phyloP scores from a whole-genome alignment of 2,113 vertebrate genomes.

The Salvelinus alpinus region DNA sequence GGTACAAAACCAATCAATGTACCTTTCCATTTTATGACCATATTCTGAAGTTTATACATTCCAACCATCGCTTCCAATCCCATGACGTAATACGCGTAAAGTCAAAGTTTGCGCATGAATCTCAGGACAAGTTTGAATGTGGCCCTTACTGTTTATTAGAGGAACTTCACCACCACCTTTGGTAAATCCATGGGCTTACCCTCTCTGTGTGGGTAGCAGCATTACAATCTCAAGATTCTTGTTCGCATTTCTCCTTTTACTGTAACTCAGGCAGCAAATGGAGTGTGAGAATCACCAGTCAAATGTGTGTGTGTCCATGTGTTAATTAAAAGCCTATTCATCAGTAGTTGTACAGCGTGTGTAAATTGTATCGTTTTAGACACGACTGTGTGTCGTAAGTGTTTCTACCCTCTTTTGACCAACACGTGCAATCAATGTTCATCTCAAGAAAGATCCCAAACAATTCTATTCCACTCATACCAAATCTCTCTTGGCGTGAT shows the following conservation, averaged over 20 bases:
- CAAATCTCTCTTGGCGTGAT: conserved; percentile 27
- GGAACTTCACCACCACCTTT: not conserved
- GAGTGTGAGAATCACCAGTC: conserved; percentile 58
- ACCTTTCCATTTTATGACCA: not conserved
- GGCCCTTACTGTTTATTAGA: not conserved
- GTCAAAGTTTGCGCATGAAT: too few relatives aligned
- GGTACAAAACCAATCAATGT: conserved; percentile 63
- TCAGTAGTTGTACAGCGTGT: conserved; percentile 44
- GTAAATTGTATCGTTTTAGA: not conserved
- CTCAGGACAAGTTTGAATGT: not conserved
- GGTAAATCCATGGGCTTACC: not conserved
- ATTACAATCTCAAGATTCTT: conserved; percentile 43
- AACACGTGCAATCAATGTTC: too few relatives aligned
- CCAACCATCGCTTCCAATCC: not conserved
- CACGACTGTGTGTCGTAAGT: too few relatives aligned
- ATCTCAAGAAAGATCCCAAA: not conserved
- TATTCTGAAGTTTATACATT: conserved; percentile 37
- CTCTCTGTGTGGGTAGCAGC: conserved; percentile 17
- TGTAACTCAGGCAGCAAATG: conserved; percentile 53
- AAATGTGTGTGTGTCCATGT: conserved; percentile 32
- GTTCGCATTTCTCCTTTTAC: conserved; percentile 44
- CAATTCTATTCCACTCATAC: conserved; percentile 29
- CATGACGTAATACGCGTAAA: not conserved
- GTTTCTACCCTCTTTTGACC: too few relatives aligned
- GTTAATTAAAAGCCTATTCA: conserved; percentile 57